Conservation (phyloP, 2,888 invertebrate species). For the Parnassius orleans region DNA sequence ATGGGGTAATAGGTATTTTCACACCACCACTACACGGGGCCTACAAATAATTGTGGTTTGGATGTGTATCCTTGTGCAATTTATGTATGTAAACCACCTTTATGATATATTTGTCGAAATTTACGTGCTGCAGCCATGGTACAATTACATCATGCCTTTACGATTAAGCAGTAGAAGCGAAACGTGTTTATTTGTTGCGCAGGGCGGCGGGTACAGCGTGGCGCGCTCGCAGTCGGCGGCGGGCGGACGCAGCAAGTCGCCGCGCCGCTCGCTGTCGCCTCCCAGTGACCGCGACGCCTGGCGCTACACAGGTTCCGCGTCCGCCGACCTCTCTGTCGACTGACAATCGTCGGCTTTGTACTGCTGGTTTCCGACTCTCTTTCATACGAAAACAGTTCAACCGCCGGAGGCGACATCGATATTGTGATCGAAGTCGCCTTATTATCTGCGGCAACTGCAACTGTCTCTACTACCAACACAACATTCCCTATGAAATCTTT, state of each 20-base stretch:
- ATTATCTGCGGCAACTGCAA: conserved; percentile 8
- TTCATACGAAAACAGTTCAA: not conserved
- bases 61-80: too few relatives aligned
- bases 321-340: conserved; percentile 52
- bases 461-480: not conserved
- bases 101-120: too few relatives aligned
- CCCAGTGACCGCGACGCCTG: conserved; percentile 84
- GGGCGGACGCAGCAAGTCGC: conserved; percentile 89
- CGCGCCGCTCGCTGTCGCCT: conserved; percentile 91
- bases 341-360: conserved; percentile 28
- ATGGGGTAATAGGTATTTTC: too few relatives aligned
- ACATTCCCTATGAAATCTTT: too few relatives aligned
- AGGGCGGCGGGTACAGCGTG: conserved; percentile 66
- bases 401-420: too few relatives aligned
- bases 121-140: too few relatives aligned
- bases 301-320: conserved; percentile 81
- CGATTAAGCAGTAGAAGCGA: too few relatives aligned
- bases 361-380: not conserved
- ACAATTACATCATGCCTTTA: too few relatives aligned
- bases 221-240: conserved; percentile 94
- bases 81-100: too few relatives aligned
- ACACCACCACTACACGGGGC: too few relatives aligned
- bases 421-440: not conserved
- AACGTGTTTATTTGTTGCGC: not conserved
- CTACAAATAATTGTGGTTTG: too few relatives aligned